phyloP scores from a whole-genome alignment of 2,113 vertebrate genomes.

The Spizaetus ornatus region DNA sequence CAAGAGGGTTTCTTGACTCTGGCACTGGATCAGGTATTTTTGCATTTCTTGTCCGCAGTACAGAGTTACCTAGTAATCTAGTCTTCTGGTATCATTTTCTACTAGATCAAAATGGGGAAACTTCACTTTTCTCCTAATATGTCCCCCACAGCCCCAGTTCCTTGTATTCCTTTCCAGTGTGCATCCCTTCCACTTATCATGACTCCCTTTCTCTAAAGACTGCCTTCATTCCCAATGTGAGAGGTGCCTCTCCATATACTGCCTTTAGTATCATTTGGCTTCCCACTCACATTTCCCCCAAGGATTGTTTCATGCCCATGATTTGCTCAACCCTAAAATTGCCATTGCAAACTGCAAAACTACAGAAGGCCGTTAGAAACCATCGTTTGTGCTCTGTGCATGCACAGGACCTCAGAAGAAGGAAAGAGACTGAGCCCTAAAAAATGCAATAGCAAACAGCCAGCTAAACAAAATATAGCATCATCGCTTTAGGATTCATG shows the following conservation, averaged over 20 bases:
- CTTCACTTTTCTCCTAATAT: background rate
- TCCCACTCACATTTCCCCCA: background rate
- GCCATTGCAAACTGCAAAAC: background rate
- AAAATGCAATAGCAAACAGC: background rate
- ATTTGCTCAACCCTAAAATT: background rate
- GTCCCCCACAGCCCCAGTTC: rapidly evolving
- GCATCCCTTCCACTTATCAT: background rate
- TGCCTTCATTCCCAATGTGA: background rate
- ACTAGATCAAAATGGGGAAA: background rate
- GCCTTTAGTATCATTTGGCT: background rate
- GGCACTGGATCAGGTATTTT: background rate
- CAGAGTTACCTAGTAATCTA: background rate
- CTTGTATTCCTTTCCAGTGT: background rate
- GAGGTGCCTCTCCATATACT: background rate
- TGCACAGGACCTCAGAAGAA: background rate
- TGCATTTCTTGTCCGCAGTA: background rate
- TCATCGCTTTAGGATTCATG: background rate
- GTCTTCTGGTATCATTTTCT: background rate
- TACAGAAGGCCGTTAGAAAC: background rate
- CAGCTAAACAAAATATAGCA: background rate
- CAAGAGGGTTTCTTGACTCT: background rate
- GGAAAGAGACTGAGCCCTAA: background rate
- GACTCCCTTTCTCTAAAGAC: background rate
- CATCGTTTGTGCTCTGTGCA: background rate
- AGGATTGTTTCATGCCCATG: background rate